These are phyloP conservation scores for Drosophila azteca DNA, from an alignment of 1,140 invertebrate species.

Conservation along the genomic window DNA sequence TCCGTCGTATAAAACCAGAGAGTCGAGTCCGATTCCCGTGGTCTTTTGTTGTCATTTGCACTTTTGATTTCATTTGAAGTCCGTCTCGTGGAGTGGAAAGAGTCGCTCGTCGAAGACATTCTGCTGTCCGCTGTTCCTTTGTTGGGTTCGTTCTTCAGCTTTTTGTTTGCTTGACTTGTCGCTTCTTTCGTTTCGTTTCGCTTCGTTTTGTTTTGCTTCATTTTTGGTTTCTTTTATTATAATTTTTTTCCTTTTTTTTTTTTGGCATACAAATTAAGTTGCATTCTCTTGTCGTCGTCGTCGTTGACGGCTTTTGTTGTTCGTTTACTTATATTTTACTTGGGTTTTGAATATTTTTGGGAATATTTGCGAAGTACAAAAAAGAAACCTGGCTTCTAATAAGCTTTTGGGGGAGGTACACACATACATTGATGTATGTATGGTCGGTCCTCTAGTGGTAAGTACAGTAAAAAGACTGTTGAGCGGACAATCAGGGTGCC, in stretches of 20 bases:
- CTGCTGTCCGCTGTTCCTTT: slow-evolving; percentile 52
- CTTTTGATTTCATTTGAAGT: slow-evolving; percentile 81
- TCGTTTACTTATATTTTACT: slow-evolving; percentile 18
- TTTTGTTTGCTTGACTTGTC: slow-evolving; percentile 69
- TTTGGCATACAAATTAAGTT: slow-evolving; percentile 66
- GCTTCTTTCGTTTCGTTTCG: slow-evolving; percentile 37
- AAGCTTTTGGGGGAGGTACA: slow-evolving; percentile 12
- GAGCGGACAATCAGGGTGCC: too few relatives aligned
- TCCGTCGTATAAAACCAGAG: slow-evolving; percentile 21
- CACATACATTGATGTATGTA: neutral
- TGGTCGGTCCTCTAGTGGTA: slow-evolving; percentile 22
- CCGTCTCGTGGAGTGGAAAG: slow-evolving; percentile 15
- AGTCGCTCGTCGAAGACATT: slow-evolving; percentile 44
- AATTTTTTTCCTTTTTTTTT: slow-evolving; percentile 31
- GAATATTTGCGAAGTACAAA: slow-evolving; percentile 21
- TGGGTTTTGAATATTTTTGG: slow-evolving; percentile 8
- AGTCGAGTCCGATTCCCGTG: slow-evolving; percentile 35
- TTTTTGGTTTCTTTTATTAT: slow-evolving; percentile 42
- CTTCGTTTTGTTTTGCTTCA: slow-evolving; percentile 28
- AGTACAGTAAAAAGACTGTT: slow-evolving; percentile 1
- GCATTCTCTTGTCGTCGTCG: slow-evolving; percentile 42
- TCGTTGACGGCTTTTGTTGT: slow-evolving; percentile 12
- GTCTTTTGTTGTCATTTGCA: slow-evolving; percentile 79
- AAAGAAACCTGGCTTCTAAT: slow-evolving; percentile 38
- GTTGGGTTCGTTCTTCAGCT: slow-evolving; percentile 54